Evolutionary conservation across 2,113 vertebrate species (phyloP).

Genomic region (Eleginops maclovinus): DNA sequence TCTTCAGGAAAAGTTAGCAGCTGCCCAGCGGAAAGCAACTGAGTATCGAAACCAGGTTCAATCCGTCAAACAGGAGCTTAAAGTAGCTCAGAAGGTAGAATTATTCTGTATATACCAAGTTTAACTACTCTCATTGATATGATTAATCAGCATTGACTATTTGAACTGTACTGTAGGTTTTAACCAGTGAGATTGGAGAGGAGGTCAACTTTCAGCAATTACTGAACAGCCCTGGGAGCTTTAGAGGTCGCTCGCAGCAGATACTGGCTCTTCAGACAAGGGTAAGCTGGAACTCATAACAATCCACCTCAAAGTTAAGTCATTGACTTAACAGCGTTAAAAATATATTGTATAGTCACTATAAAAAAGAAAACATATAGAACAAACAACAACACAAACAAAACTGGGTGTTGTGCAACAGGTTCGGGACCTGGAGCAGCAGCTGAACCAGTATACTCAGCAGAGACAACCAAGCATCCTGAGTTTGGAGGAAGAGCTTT

Average conservation of each 20-base stretch:
- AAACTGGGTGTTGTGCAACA: conserved; percentile 51
- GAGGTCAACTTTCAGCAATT: conserved; percentile 89
- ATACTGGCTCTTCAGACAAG: conserved; percentile 90
- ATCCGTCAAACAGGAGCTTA: conserved; percentile 88
- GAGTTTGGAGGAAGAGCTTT: conserved; percentile 73
- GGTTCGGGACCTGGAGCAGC: conserved; percentile 92
- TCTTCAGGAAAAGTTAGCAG: conserved; percentile 88
- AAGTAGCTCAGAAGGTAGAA: conserved; percentile 91
- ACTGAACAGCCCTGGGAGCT: conserved; percentile 84
- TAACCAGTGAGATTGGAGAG: conserved; percentile 91
- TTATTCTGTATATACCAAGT: neutral
- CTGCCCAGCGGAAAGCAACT: conserved; percentile 86
- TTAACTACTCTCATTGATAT: neutral
- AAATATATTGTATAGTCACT: neutral
- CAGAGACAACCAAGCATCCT: conserved; percentile 68
- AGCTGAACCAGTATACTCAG: conserved; percentile 78
- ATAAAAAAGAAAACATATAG: neutral
- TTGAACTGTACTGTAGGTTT: conserved; percentile 80
- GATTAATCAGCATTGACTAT: neutral
- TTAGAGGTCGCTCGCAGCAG: conserved; percentile 94
- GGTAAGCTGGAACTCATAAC: conserved; percentile 78
- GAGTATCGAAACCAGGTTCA: conserved; percentile 95
- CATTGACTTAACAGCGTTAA: neutral
- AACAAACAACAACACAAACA: neutral
- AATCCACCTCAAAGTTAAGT: neutral